Base-by-base conservation (phyloP, 2,113 vertebrate species). In the Vimba vimba region DNA sequence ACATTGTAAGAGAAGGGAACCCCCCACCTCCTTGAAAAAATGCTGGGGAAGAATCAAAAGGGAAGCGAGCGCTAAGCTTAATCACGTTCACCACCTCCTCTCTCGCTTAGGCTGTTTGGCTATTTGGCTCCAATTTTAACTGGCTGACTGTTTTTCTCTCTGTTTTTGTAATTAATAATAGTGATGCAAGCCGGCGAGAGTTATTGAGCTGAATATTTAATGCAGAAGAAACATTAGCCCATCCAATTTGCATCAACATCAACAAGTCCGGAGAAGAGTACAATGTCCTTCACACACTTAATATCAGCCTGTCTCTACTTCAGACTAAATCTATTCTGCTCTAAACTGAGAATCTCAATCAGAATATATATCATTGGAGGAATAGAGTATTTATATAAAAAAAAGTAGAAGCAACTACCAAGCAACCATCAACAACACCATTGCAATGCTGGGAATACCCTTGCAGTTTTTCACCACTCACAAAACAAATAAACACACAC, bases 161-260 rank as follows among this genome's bases (percentile, higher is more conserved):
- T 82, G 79, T 88, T 88, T 87, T 88, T 86, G 88, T 91, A 95
- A 95, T 95, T 94, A 95, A 94, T 94, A 95, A 93, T 91, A 93
- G 73, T 91, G 91, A 93, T 91, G 94, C 94, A 94, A 94, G 94
- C 92, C 91, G 92, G 91, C 93, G 93, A 92, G 91, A 91, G 92
- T 93, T 93, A 94, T 94, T 93, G 93, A 91, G 91, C 93, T 94
- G 94, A 94, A 95, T 95, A 94, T 94, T 95, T 95, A 93, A 95
- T 94, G 94, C 66, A 84, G 88, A 89, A 92, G 91, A 93, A 93
- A 94, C 91, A 92, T 94, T 92, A 94, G 93, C 91, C 93, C 90
- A 92, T 94, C 94, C 92, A 91, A 94, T 95, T 94, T 93, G 93
- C 91, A 94, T 94, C 93, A 91, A 94, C 92, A 95, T 93, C 90